Percentiles rank a stretch among this genome's conserved stretches.
Evolutionary conservation across 2,113 vertebrate genomes (phyloP).

Genomic region (Ceyx melanurus): DNA sequence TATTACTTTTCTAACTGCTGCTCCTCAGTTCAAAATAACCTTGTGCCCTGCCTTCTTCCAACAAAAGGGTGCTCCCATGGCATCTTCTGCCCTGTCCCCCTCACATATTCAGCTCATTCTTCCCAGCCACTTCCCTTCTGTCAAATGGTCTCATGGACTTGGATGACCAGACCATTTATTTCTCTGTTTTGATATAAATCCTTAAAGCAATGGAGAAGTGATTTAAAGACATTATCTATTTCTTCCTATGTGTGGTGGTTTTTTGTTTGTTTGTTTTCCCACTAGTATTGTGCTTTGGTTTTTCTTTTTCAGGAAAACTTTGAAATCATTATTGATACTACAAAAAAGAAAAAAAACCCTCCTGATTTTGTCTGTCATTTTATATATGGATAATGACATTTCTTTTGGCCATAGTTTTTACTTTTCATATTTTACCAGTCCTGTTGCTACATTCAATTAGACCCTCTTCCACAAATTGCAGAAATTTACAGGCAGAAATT

Average conservation of each 20-base stretch:
- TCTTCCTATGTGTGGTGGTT: not conserved
- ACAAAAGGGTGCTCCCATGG: not conserved
- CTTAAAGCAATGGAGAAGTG: not conserved
- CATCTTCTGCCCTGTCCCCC: not conserved
- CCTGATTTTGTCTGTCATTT: rapidly evolving
- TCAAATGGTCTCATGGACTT: not conserved
- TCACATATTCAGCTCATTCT: not conserved
- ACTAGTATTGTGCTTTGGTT: not conserved
- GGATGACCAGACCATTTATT: not conserved
- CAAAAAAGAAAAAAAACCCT: not conserved
- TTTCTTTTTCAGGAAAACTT: not conserved
- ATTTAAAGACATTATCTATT: not conserved
- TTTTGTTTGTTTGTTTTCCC: too few relatives aligned
- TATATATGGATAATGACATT: not conserved
- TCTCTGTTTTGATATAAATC: not conserved
- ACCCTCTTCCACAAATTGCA: not conserved
- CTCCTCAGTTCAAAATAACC: not conserved
- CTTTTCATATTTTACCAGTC: not conserved
- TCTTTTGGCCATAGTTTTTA: not conserved
- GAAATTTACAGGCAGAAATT: not conserved
- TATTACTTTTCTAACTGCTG: not conserved
- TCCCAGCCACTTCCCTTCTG: not conserved
- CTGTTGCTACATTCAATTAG: not conserved
- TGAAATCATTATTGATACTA: not conserved
- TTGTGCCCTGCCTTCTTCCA: not conserved